phyloP scores from a whole-genome alignment of 1,140 invertebrate genomes.

The Drosophila kepulauana region DNA sequence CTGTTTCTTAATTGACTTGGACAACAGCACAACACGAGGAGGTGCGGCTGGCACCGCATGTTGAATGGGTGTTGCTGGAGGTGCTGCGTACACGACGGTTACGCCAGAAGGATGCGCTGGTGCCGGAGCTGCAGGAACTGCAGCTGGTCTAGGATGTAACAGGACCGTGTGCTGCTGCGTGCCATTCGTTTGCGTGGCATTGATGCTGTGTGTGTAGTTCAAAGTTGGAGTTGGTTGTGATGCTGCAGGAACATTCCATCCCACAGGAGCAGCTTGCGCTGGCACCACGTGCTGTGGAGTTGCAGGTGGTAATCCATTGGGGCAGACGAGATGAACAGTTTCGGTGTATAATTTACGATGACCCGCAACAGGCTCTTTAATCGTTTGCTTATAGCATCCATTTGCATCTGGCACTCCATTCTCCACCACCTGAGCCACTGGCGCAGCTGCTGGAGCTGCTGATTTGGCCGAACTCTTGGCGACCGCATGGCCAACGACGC shows the following conservation, averaged over 20 bases:
- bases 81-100: neutral
- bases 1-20: conserved; percentile 39
- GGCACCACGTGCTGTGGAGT: neutral
- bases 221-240: conserved; percentile 8
- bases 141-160: neutral
- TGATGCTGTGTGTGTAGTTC: conserved; percentile 1
- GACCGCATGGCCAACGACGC: conserved; percentile 37
- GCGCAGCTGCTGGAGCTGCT: conserved; percentile 21
- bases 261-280: neutral
- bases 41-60: neutral
- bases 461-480: conserved; percentile 32
- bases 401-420: conserved; percentile 49
- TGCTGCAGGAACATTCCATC: neutral
- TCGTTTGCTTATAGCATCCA: conserved; percentile 66
- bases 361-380: conserved; percentile 52
- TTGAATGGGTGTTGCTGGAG: neutral
- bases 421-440: conserved; percentile 57
- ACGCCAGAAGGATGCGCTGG: neutral
- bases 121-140: neutral
- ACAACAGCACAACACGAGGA: conserved; percentile 28
- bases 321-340: conserved; percentile 62
- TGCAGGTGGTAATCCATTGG: conserved; percentile 27
- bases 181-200: neutral
- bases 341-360: conserved; percentile 58
- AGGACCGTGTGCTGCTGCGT: neutral